These are phyloP conservation scores for Proteles cristata DNA, from an alignment of 2,113 vertebrate genomes.

Conservation along the genomic window DNA sequence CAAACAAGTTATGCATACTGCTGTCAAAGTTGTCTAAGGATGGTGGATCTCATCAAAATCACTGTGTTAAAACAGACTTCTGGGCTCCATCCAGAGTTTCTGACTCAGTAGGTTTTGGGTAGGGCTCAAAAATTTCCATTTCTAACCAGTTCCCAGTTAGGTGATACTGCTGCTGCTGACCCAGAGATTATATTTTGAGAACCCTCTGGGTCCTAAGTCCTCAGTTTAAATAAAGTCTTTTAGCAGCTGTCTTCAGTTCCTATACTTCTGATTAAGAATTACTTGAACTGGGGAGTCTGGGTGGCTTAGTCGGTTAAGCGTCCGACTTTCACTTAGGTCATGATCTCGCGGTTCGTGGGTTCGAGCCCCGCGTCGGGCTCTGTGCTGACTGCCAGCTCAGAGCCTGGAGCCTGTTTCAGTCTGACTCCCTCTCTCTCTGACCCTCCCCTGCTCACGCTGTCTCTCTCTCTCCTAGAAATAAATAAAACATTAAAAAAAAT, in stretches of 20 bases:
- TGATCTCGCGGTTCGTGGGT: no score
- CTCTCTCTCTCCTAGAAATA: no score
- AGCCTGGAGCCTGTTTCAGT: no score
- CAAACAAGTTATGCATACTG: not conserved
- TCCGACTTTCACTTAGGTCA: no score
- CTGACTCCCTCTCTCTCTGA: no score
- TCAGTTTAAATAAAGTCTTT: slow-evolving; percentile 44
- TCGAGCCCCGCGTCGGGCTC: no score
- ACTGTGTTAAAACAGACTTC: not conserved
- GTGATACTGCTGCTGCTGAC: not conserved
- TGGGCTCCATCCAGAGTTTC: not conserved
- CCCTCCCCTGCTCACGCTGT: no score
- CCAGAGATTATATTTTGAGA: not conserved
- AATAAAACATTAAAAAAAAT: no score
- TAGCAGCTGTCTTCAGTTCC: not conserved
- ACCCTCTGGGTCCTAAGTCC: not conserved
- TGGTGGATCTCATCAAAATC: slow-evolving; percentile 1
- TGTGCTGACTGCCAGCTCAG: no score
- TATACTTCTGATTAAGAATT: slow-evolving; percentile 7
- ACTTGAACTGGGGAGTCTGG: not conserved
- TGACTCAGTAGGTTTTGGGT: not conserved
- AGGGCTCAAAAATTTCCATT: not conserved
- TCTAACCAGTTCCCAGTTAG: not conserved
- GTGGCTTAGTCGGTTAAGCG: no score
- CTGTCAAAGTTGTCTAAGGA: not conserved